Conservation (phyloP, 1,140 invertebrate genomes). For the Zaprionus capensis region DNA sequence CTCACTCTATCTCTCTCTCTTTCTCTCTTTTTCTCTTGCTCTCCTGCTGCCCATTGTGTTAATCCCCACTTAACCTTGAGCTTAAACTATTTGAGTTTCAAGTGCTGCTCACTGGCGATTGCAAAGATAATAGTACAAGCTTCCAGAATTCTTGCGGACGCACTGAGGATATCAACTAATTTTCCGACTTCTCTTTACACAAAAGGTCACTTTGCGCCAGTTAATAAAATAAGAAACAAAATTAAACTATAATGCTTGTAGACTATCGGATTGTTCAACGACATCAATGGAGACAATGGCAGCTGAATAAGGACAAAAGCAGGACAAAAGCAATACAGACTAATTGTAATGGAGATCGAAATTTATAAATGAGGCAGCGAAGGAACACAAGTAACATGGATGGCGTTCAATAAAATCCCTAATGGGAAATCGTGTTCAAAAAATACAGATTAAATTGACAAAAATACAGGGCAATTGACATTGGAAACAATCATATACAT, state of each 20-base stretch:
- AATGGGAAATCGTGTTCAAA: too few relatives aligned
- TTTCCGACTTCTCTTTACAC: not conserved
- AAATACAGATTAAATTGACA: too few relatives aligned
- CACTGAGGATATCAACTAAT: conserved; percentile 6
- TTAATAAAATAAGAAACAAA: not conserved
- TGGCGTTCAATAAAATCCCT: too few relatives aligned
- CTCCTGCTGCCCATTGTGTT: conserved; percentile 13
- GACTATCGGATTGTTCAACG: not conserved
- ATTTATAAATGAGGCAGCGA: not conserved
- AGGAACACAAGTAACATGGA: too few relatives aligned
- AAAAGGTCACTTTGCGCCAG: not conserved
- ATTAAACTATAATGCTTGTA: conserved; percentile 5
- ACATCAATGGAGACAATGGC: not conserved
- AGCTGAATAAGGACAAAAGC: not conserved
- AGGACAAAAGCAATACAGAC: not conserved
- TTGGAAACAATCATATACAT: too few relatives aligned
- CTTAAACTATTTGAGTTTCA: conserved; percentile 86
- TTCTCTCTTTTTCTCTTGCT: conserved; percentile 7
- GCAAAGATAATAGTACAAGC: conserved; percentile 4
- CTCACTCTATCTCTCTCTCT: not conserved
- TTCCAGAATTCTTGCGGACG: not conserved
- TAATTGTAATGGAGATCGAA: not conserved
- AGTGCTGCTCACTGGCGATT: conserved; percentile 16
- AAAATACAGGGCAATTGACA: too few relatives aligned
- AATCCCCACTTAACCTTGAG: conserved; percentile 74